Evolutionary conservation across 2,888 invertebrate species (phyloP), one percentile per base, ranked within the genome.

Genomic region (Amaurobius ferox): DNA sequence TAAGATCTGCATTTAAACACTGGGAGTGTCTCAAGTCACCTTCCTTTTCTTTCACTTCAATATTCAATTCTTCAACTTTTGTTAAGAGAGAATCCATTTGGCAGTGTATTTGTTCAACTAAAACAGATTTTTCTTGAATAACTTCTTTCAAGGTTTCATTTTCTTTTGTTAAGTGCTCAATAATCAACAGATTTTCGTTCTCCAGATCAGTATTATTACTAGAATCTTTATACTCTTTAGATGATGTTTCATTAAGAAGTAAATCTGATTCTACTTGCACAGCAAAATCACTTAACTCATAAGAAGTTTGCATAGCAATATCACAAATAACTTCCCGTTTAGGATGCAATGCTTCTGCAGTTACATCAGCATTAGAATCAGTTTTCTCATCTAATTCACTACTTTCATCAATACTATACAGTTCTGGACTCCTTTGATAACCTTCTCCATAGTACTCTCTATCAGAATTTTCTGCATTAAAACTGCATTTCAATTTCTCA

Each of bases 71-170:
- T 73, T 87, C 81, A 68, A 81, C 61, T 68, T 81, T 55, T 61
- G 40, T 55, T 40, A 86, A 79, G 2, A 74, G 55, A 23, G 74
- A 74, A 64, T 86, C 86, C 70, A 86, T 62, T 32, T 79, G 62
- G 61, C 79, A 86, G 30, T 86, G 86, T 1, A 86, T 86, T 64
- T 40, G 64, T 30, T 86, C 86, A 29, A 86, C 79, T 74, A 86
- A 79, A 28, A 48, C 30, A 26, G 67, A 71, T 68, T 87, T 87
- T 35, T 48, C 32, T 2, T 7, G 71, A 44, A 16, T 5, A 26
- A 23, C 13, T 13, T 71, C 23, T n/a, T 77, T 77, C 11, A 86
- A 29, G 23, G 19, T 16, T 5, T 66, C 44, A 61, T 61, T 80
- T 40, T 74, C 72, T 7, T 29, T 26, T 39, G n/a, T 64, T 29